Evolutionary conservation across 1,140 invertebrate genomes (phyloP).

Genomic region (Idris sp.): DNA sequence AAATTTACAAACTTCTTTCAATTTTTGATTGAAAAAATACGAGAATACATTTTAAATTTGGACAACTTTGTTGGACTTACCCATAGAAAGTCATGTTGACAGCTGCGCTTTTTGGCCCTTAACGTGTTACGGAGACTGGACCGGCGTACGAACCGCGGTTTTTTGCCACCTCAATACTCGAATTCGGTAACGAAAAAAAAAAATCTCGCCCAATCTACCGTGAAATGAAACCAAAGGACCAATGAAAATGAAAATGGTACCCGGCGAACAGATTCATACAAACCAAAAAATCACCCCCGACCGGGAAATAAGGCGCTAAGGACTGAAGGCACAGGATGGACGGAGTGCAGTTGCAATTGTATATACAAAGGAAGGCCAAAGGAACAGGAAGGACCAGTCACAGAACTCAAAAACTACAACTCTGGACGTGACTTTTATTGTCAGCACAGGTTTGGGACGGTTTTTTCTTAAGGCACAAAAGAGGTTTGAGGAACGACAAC

Average conservation of each 20-base stretch:
- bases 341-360: constrained; percentile 32
- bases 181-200: constrained; percentile 20
- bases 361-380: constrained; percentile 26
- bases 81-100: constrained; percentile 47
- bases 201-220: constrained; percentile 8
- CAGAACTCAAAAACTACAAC: constrained; percentile 3
- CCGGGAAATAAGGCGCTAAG: constrained; percentile 54
- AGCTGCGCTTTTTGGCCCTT: constrained; percentile 28
- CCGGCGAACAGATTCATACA: constrained; percentile 9
- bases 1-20: too few species aligned
- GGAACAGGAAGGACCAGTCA: constrained; percentile 16
- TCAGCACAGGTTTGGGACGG: constrained; percentile 65
- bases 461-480: constrained; percentile 67
- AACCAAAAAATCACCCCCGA: constrained; percentile 10
- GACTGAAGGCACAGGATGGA: constrained; percentile 54
- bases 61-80: too few species aligned
- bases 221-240: constrained; percentile 9
- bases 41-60: too few species aligned
- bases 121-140: constrained; percentile 18
- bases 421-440: constrained; percentile 50
- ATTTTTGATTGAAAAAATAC: too few species aligned
- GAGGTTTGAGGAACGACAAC: constrained; percentile 64
- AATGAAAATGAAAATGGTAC: constrained; percentile 3
- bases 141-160: constrained; percentile 29
- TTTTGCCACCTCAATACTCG: constrained; percentile 29